Conservation (phyloP, 1,140 invertebrate genomes). For the Radopholus similis region DNA sequence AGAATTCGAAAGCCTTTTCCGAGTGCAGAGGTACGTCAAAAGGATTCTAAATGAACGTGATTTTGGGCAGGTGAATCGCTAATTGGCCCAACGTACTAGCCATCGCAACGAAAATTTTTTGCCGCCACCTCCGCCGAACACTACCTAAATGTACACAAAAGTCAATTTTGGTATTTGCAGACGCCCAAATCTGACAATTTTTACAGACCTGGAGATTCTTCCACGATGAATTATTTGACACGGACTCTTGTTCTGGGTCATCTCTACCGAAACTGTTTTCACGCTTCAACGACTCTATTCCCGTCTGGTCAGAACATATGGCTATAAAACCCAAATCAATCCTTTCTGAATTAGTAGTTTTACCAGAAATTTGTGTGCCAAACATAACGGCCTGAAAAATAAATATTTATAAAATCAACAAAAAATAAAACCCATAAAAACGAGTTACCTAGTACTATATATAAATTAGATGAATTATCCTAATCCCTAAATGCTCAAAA, state of each 20-base stretch:
- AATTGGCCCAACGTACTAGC: constrained; percentile 57
- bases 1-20: constrained; percentile 57
- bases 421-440: too few relatives aligned
- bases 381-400: constrained; percentile 98
- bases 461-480: too few relatives aligned
- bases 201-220: constrained; percentile 62
- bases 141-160: too few relatives aligned
- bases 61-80: constrained; percentile 56
- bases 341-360: too few relatives aligned
- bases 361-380: constrained; percentile 87
- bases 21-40: constrained; percentile 54
- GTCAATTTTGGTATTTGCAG: too few relatives aligned
- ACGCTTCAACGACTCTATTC: constrained; percentile 52
- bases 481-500: too few relatives aligned
- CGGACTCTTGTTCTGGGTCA: neutral
- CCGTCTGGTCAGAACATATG: constrained; percentile 97
- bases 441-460: too few relatives aligned
- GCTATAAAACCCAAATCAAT: too few relatives aligned
- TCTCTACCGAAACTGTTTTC: neutral
- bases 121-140: constrained; percentile 61
- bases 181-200: too few relatives aligned
- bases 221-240: constrained; percentile 44
- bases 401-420: too few relatives aligned
- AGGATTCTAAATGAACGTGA: constrained; percentile 50
- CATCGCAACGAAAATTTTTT: constrained; percentile 6